Evolutionary conservation across 2,113 vertebrate genomes (phyloP).

Genomic region (Megalops atlanticus): DNA sequence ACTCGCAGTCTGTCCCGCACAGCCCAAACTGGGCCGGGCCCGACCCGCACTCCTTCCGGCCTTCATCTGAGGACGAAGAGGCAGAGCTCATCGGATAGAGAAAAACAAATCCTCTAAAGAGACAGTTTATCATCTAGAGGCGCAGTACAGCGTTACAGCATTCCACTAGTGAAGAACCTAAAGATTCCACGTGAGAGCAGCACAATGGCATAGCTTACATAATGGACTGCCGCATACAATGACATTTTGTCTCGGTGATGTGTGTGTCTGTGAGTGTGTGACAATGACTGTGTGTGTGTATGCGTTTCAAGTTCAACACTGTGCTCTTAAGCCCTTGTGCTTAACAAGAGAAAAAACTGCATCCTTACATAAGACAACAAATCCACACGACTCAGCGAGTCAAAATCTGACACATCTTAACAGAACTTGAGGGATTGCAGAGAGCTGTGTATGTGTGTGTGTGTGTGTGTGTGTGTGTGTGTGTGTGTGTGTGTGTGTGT

Average conservation of each 20-base stretch:
- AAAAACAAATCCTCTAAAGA: too few relatives aligned
- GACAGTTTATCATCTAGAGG: too few relatives aligned
- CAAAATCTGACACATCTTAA: neutral
- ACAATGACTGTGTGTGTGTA: neutral
- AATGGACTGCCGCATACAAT: neutral
- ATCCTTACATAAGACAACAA: neutral
- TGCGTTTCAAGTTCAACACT: neutral
- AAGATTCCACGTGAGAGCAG: neutral
- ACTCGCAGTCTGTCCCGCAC: conserved; percentile 65
- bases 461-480: neutral
- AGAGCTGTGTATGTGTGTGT: neutral
- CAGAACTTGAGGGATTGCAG: neutral
- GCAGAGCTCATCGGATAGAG: neutral
- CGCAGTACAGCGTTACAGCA: too few relatives aligned
- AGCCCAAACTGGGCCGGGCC: conserved; percentile 75
- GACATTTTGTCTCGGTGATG: neutral
- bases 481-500: neutral
- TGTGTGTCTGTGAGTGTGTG: neutral
- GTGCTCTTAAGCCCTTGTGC: too few relatives aligned
- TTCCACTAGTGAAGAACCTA: neutral
- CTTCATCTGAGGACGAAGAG: conserved; percentile 74
- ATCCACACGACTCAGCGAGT: neutral
- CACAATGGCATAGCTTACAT: neutral
- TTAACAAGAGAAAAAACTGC: neutral
- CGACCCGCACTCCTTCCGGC: conserved; percentile 70